Percentiles rank a stretch among this genome's conserved stretches.
phyloP scores from a whole-genome alignment of 2,888 invertebrate genomes.

The Steromphala cineraria region DNA sequence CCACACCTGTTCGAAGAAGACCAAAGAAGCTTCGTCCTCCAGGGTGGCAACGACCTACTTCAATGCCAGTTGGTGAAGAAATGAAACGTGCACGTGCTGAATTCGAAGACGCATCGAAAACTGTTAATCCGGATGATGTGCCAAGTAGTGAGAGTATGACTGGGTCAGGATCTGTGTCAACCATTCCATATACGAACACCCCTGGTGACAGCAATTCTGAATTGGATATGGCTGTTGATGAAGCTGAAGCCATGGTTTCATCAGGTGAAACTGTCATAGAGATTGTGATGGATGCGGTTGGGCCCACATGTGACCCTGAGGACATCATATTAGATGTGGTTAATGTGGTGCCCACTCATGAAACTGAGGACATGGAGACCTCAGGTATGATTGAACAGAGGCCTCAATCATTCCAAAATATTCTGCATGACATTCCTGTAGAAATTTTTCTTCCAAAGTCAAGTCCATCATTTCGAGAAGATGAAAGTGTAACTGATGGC shows the following conservation, averaged over 20 bases:
- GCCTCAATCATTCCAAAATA: no score
- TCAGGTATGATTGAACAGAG: no score
- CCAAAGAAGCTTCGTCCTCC: constrained; percentile 38
- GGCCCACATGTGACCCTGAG: no score
- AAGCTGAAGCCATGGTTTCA: background rate
- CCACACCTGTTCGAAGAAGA: constrained; percentile 47
- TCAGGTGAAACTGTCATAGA: background rate
- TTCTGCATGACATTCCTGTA: background rate
- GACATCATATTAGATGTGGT: no score
- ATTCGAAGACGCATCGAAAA: constrained; percentile 32
- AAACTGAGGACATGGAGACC: no score
- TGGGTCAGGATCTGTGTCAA: background rate
- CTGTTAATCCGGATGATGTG: background rate
- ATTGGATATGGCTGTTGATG: background rate
- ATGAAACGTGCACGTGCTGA: constrained; percentile 55
- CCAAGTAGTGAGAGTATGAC: background rate
- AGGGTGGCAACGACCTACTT: constrained; percentile 57
- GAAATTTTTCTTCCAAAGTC: constrained; percentile 1
- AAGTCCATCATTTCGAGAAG: background rate
- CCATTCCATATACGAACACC: background rate
- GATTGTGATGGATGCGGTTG: background rate
- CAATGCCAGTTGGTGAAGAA: constrained; percentile 58
- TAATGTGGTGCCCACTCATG: no score
- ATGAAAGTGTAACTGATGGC: background rate
- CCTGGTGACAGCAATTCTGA: constrained; percentile 6